phyloP scores from a whole-genome alignment of 2,113 vertebrate species.

The Muntiacus muntjak region DNA sequence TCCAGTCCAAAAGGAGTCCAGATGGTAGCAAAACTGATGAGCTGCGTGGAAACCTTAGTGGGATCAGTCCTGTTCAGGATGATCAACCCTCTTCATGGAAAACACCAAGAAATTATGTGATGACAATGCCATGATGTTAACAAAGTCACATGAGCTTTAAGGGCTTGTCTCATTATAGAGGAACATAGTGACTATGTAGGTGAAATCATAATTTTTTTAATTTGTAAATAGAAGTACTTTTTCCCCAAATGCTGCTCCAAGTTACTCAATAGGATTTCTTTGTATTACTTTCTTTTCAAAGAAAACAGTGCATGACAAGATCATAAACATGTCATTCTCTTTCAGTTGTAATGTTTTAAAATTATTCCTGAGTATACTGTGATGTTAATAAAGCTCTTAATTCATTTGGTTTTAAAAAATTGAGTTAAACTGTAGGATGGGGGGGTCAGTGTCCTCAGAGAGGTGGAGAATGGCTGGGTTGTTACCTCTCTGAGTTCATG shows the following conservation, averaged over 20 bases:
- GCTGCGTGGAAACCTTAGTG: slow-evolving; percentile 79
- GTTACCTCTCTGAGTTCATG: background rate
- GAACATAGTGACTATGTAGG: slow-evolving; percentile 93
- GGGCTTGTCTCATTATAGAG: slow-evolving; percentile 99
- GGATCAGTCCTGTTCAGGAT: slow-evolving; percentile 81
- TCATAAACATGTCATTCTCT: slow-evolving; percentile 84
- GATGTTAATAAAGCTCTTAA: slow-evolving; percentile 90
- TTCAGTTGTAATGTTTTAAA: slow-evolving; percentile 94
- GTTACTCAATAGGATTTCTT: slow-evolving; percentile 90
- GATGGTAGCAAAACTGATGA: slow-evolving; percentile 88
- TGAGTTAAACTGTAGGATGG: background rate
- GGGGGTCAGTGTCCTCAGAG: background rate
- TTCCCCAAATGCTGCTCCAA: slow-evolving; percentile 90
- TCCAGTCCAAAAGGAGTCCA: slow-evolving; percentile 88
- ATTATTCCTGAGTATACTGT: slow-evolving; percentile 91
- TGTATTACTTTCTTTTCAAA: slow-evolving; percentile 86
- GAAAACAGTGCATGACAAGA: slow-evolving; percentile 86
- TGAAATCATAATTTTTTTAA: slow-evolving; percentile 86
- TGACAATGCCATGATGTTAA: slow-evolving; percentile 84
- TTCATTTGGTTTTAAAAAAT: slow-evolving; percentile 79
- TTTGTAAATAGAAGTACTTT: slow-evolving; percentile 94
- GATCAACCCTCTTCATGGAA: slow-evolving; percentile 89
- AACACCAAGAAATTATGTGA: slow-evolving; percentile 88
- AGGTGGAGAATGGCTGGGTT: background rate
- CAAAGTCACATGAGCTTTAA: slow-evolving; percentile 98